These are phyloP conservation scores for Plutomurus gul DNA, from an alignment of 1,140 invertebrate species.

Conservation along the genomic window DNA sequence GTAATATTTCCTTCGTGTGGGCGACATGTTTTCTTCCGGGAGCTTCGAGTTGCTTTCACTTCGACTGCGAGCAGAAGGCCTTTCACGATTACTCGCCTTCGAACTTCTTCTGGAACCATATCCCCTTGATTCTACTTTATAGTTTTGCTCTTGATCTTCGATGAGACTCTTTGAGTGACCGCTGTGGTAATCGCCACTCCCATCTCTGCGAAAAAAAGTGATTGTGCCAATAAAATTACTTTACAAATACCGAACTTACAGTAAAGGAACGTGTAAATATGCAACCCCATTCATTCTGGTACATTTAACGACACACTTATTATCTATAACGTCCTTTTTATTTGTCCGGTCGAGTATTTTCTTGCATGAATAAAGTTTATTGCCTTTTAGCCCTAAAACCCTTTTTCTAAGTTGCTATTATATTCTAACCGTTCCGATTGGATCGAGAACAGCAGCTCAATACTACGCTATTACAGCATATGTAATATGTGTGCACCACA, in stretches of 20 bases:
- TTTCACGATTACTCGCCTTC: background rate
- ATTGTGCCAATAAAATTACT: background rate
- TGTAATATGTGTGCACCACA: too few relatives aligned
- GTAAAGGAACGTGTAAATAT: too few relatives aligned
- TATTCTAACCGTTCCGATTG: too few relatives aligned
- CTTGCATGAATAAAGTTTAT: slow-evolving; percentile 6
- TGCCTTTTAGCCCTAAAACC: background rate
- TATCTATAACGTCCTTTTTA: too few relatives aligned
- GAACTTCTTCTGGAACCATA: background rate
- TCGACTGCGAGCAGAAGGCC: background rate
- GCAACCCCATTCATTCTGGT: too few relatives aligned
- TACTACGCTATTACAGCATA: too few relatives aligned
- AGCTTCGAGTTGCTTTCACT: background rate
- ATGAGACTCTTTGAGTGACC: background rate
- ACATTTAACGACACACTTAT: too few relatives aligned
- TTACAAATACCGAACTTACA: background rate
- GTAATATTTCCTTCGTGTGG: background rate
- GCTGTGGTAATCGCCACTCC: slow-evolving; percentile 26
- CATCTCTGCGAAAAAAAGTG: background rate
- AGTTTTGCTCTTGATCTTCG: slow-evolving; percentile 17
- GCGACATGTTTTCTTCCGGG: background rate
- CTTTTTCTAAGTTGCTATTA: background rate
- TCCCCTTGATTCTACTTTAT: background rate
- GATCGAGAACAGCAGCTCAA: too few relatives aligned
- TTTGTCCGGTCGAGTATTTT: background rate